Percentiles rank a stretch among this genome's conserved stretches.
phyloP scores from a whole-genome alignment of 2,113 vertebrate species.

The Aramus guarauna region DNA sequence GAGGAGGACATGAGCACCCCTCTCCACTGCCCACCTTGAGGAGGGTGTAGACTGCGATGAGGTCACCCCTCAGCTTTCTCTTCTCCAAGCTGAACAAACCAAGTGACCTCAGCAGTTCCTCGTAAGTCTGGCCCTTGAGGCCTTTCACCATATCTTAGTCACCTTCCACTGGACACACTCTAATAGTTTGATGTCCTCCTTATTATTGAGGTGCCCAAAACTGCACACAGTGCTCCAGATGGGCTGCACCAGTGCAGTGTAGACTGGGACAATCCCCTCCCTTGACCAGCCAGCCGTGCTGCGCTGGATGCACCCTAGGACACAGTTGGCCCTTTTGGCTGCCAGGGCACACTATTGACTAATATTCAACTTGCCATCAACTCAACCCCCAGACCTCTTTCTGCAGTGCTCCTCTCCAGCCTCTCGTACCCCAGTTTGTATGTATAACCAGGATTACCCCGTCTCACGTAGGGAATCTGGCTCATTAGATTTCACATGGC shows the following conservation, averaged over 20 bases:
- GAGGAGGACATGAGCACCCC: not conserved
- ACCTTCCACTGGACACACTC: not conserved
- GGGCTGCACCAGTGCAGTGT: not conserved
- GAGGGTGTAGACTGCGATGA: not conserved
- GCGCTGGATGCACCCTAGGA: not conserved
- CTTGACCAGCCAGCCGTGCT: rapidly evolving
- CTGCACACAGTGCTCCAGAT: not conserved
- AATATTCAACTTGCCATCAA: not conserved
- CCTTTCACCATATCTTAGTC: not conserved
- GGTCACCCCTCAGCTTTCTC: not conserved
- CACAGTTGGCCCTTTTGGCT: not conserved
- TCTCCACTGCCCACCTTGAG: not conserved
- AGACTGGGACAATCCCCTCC: not conserved
- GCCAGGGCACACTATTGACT: not conserved
- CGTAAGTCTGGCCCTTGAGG: rapidly evolving
- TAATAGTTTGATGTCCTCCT: not conserved
- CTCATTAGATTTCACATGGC: not conserved
- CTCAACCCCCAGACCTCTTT: not conserved
- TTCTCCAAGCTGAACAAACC: not conserved
- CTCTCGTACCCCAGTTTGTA: not conserved
- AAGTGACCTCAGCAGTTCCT: not conserved
- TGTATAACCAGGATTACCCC: not conserved
- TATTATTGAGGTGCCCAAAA: not conserved
- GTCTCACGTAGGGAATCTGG: not conserved
- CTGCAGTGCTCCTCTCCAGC: not conserved